Base-by-base conservation (phyloP, 2,888 invertebrate species). In the Athetis lepigone region DNA sequence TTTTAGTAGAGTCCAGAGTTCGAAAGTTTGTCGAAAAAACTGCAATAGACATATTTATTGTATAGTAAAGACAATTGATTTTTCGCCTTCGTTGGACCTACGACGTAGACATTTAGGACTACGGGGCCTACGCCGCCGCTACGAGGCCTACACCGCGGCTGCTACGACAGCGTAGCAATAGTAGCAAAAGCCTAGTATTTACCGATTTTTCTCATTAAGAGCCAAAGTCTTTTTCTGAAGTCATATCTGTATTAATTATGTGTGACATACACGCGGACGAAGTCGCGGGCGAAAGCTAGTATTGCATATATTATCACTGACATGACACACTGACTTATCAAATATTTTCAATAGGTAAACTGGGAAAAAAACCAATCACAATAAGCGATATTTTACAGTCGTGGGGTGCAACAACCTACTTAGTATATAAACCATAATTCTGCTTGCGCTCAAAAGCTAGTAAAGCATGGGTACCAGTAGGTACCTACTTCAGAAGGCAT, bases 401-500 rank as follows among this genome's bases (percentile, higher is more conserved):
- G 36, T 43, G 11, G 54, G 36, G 23, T n/a, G 0, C 36, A 33
- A 5, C 8, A 18, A 29, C 18, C 16, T 29, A 62, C 6, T 18
- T 5, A 21, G 7, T 67, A n/a, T n/a, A 27, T 43, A 42, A 46
- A 4, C n/a, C 36, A 29, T 21, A 25, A 50, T n/a, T 68, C 23
- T 21, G 23, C 9, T 57, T 8, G 29, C 43, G 33, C 37, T 70
- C 18, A 25, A 43, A 47, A 29, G 19, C 56, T n/a, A 55, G 5
- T 25, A n/a, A 16, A 43, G 27, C n/a, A 4, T 9, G 29, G 11
- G 36, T 52, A 42, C 40, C 29, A n/a, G n/a, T 42, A 8, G 4
- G 19, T 54, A 65, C 16, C 36, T 69, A 33, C 33, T 42, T 21
- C 23, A 29, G 21, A 37, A 47, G 63, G 19, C 36, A 25, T 47